Base-by-base conservation (phyloP, 2,113 vertebrate species). In the Condylura cristata region DNA sequence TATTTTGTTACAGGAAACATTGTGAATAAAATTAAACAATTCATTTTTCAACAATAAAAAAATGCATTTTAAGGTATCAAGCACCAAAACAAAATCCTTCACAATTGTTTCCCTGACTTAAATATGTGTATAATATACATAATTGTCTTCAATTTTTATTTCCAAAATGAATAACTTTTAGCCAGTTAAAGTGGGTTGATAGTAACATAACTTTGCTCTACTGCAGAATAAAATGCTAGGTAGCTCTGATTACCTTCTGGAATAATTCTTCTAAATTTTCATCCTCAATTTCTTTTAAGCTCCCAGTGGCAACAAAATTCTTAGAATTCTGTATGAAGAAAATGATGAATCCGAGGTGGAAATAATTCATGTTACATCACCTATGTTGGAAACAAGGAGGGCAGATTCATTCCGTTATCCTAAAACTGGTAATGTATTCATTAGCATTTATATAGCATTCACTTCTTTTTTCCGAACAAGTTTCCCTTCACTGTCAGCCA, bases 281-380 rank as follows among this genome's bases (percentile, higher is more conserved):
- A 61, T 32, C 92, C 22, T 94, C 96, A 90, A 96, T 98, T 97
- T 41, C 51, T 97, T 98, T 98, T 51, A 96, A 99, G 98, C 97
- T 86, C 93, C 97, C 66, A 98, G 91, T 83, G 98, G 98, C 48
- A 97, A 97, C 90, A 98, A 98, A 97, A 96, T 99, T 93, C 98
- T 99, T 95, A 97, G 95, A 92, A 98, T 99, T 95, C 97, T 99
- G 32, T 99, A 99, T 96, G 98, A 99, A 97, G 98, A 99, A 97
- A 99, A 98, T 0, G 98, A 99, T 93, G 98, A 99, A 81, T 98
- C 98, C 6, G 98, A 99, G 65, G 98, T 99, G 88, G 98, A 99
- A 95, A 98, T 99, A 88, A 98, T 99, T 96, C 98, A 99, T 56
- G 98, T 99, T 89, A 98, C 98, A 3, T 99, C 98, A 0, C 98